Conservation (phyloP, 2,797 vertebrate species). For the Centroberyx gerrardi region DNA sequence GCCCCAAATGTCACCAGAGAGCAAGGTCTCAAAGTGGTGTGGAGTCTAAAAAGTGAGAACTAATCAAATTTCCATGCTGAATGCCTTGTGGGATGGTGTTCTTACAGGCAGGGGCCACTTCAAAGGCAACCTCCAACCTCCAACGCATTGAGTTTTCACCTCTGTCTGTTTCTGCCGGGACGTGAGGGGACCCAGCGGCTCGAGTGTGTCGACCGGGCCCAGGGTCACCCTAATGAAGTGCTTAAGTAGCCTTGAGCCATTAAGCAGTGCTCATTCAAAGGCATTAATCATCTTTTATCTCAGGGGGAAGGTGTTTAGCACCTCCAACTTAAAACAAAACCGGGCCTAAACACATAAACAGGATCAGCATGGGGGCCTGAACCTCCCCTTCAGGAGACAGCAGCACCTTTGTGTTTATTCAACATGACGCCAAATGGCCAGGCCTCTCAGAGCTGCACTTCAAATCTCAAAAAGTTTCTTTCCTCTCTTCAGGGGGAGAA, state of each 20-base stretch:
- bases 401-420: slow-evolving; percentile 87
- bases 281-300: slow-evolving; percentile 86
- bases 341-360: slow-evolving; percentile 80
- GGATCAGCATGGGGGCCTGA: slow-evolving; percentile 77
- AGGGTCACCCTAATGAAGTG: slow-evolving; percentile 83
- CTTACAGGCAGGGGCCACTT: slow-evolving; percentile 74
- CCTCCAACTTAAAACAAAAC: slow-evolving; percentile 83
- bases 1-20: slow-evolving; percentile 68
- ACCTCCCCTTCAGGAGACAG: slow-evolving; percentile 65
- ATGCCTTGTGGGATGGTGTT: slow-evolving; percentile 58
- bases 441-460: slow-evolving; percentile 33
- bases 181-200: slow-evolving; percentile 64
- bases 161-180: slow-evolving; percentile 61
- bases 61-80: slow-evolving; percentile 83
- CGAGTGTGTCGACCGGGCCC: slow-evolving; percentile 70
- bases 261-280: slow-evolving; percentile 83
- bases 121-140: slow-evolving; percentile 74
- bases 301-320: slow-evolving; percentile 80
- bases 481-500: slow-evolving; percentile 16
- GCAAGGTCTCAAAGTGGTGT: slow-evolving; percentile 60
- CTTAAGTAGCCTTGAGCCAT: slow-evolving; percentile 81
- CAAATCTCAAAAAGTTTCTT: slow-evolving; percentile 32
- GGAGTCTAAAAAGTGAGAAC: slow-evolving; percentile 69
- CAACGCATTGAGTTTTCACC: slow-evolving; percentile 54
- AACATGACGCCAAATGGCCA: slow-evolving; percentile 84